Conservation (phyloP, 2,113 vertebrate species). For the Silurus glanis region DNA sequence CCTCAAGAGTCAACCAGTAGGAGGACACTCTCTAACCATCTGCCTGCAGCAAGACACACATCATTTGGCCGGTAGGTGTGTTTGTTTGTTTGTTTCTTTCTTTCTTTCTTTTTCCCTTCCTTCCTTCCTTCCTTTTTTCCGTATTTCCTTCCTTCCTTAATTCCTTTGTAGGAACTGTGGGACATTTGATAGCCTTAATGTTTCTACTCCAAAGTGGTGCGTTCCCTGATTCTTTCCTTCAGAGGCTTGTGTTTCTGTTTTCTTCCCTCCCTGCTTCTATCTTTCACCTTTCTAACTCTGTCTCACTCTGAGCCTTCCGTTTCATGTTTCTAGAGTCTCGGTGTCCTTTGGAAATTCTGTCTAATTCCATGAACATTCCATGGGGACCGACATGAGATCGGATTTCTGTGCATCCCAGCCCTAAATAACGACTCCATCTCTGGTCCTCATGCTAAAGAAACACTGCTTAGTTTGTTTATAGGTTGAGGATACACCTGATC, state of each 20-base stretch:
- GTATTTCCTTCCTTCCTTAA: no score
- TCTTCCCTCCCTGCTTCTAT: not conserved
- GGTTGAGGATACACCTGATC: slow-evolving; percentile 2
- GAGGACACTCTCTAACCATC: slow-evolving; percentile 41
- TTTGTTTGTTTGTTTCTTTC: not conserved
- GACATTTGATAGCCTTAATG: not conserved
- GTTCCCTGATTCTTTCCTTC: not conserved
- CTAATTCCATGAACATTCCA: not conserved
- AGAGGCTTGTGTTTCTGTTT: not conserved
- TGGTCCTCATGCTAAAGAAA: not conserved
- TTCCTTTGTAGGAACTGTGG: not conserved
- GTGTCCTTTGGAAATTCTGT: not conserved
- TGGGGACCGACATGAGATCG: not conserved
- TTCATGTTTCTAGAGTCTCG: not conserved
- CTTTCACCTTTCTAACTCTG: not conserved
- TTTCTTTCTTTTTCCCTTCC: not conserved
- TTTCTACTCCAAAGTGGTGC: not conserved
- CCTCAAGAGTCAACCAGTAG: not conserved
- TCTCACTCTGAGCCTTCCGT: not conserved
- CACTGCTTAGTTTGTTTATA: not conserved
- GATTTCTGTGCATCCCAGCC: not conserved
- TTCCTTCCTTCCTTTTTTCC: no score
- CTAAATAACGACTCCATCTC: not conserved
- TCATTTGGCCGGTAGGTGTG: not conserved
- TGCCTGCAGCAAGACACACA: not conserved